Conservation (phyloP, 2,113 vertebrate species). For the Oryzias melastigma region DNA sequence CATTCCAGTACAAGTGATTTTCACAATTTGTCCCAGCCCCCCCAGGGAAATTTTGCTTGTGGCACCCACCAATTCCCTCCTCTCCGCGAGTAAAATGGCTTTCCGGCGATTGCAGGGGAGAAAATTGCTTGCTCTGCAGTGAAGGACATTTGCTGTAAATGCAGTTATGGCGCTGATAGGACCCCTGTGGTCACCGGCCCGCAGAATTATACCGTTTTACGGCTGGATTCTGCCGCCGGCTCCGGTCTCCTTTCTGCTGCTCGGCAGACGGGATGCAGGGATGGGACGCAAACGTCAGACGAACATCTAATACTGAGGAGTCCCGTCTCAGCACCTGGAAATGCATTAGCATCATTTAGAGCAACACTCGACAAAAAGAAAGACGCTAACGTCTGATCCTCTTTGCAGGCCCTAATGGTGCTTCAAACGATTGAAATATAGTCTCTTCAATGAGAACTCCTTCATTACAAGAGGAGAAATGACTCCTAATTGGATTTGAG, state of each 20-base stretch:
- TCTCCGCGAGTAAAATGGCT: slow-evolving; percentile 48
- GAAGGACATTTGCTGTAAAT: slow-evolving; percentile 61
- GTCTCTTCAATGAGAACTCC: slow-evolving; percentile 23
- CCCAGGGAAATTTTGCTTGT: slow-evolving; percentile 65
- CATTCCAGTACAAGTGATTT: slow-evolving; percentile 52
- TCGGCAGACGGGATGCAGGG: slow-evolving; percentile 3
- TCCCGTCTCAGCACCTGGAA: neutral
- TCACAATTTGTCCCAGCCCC: slow-evolving; percentile 53
- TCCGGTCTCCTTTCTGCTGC: slow-evolving; percentile 15
- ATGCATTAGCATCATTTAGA: slow-evolving; percentile 32
- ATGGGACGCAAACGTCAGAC: slow-evolving; percentile 29
- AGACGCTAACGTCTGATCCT: slow-evolving; percentile 39
- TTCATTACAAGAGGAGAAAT: slow-evolving; percentile 39
- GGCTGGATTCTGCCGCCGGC: slow-evolving; percentile 20
- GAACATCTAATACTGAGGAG: slow-evolving; percentile 19
- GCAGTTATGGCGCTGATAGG: slow-evolving; percentile 59
- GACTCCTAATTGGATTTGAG: slow-evolving; percentile 34
- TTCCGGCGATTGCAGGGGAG: slow-evolving; percentile 42
- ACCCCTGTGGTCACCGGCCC: slow-evolving; percentile 59
- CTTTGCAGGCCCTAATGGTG: slow-evolving; percentile 21
- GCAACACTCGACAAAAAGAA: slow-evolving; percentile 19
- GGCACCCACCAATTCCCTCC: slow-evolving; percentile 49
- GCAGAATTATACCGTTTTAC: slow-evolving; percentile 51
- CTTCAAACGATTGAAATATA: slow-evolving; percentile 38
- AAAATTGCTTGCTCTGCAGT: slow-evolving; percentile 49